Conservation (phyloP, 2,888 invertebrate species). For the Mongoloraphidia duomilia region DNA sequence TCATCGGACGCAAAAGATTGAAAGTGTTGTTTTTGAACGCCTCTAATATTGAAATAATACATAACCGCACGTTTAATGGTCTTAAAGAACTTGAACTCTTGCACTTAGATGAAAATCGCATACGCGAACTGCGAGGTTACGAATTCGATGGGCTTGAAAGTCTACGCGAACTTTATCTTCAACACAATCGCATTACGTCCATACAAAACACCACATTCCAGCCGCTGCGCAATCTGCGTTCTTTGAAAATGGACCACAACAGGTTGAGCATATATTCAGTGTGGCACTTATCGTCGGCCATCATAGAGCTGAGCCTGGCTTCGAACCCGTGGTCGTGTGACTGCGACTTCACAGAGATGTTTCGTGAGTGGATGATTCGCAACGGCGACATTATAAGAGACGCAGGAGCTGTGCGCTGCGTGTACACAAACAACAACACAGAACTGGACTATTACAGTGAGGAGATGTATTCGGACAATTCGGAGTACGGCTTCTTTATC, state of each 20-base stretch:
- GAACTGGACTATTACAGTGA: constrained; percentile 42
- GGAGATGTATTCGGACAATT: constrained; percentile 39
- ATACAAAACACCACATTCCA: constrained; percentile 60
- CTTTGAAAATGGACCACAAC: constrained; percentile 58
- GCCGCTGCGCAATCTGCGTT: constrained; percentile 46
- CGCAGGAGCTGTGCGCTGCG: constrained; percentile 48
- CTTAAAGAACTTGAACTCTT: constrained; percentile 58
- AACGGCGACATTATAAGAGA: constrained; percentile 53
- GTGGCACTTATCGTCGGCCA: constrained; percentile 51
- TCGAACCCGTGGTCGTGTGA: constrained; percentile 74
- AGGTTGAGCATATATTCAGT: constrained; percentile 51
- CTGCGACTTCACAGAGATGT: constrained; percentile 61
- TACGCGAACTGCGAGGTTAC: constrained; percentile 56
- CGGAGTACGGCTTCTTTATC: constrained; percentile 45
- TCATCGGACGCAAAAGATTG: constrained; percentile 69
- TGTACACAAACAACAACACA: constrained; percentile 42
- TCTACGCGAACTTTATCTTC: constrained; percentile 55
- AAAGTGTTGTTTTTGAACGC: constrained; percentile 62
- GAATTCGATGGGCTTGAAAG: constrained; percentile 68
- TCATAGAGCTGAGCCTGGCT: constrained; percentile 50
- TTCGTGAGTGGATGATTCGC: constrained; percentile 61
- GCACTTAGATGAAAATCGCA: constrained; percentile 59
- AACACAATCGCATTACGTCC: constrained; percentile 54
- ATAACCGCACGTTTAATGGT: constrained; percentile 76
- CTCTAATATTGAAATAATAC: constrained; percentile 62